These are phyloP conservation scores for Oreochromis aureus DNA, from an alignment of 2,113 vertebrate genomes.

Conservation along the genomic window DNA sequence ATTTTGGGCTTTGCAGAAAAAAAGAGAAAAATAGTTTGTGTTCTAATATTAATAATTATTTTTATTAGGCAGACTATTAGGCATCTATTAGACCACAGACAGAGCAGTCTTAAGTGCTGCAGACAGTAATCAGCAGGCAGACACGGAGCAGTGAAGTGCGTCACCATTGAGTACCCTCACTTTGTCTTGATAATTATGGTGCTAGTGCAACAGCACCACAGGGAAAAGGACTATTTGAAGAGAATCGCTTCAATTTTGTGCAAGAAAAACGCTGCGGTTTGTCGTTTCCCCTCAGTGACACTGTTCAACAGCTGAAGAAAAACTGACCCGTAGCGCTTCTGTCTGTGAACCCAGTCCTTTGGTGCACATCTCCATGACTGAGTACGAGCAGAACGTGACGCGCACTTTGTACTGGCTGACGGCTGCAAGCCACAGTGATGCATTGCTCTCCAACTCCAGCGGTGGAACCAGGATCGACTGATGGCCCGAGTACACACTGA, in stretches of 20 bases:
- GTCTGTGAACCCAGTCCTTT: slow-evolving; percentile 90
- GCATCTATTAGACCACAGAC: background rate
- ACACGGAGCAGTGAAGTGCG: background rate
- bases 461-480: slow-evolving; percentile 94
- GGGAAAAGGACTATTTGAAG: background rate
- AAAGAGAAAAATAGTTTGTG: background rate
- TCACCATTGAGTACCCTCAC: background rate
- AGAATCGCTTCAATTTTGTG: background rate
- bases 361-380: slow-evolving; percentile 98
- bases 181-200: background rate
- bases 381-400: slow-evolving; percentile 95
- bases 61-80: background rate
- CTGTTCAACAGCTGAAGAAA: background rate
- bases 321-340: slow-evolving; percentile 81
- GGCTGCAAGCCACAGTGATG: slow-evolving; percentile 88
- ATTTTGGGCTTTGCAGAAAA: background rate
- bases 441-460: slow-evolving; percentile 90
- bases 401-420: slow-evolving; percentile 95
- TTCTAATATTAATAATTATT: background rate
- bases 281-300: background rate
- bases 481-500: slow-evolving; percentile 84
- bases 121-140: background rate
- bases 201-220: background rate
- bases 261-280: background rate
- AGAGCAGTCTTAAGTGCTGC: background rate